Evolutionary conservation across 2,888 invertebrate species (phyloP), one percentile per base, ranked within the genome.

Genomic region (Pristionchus arcanus): DNA sequence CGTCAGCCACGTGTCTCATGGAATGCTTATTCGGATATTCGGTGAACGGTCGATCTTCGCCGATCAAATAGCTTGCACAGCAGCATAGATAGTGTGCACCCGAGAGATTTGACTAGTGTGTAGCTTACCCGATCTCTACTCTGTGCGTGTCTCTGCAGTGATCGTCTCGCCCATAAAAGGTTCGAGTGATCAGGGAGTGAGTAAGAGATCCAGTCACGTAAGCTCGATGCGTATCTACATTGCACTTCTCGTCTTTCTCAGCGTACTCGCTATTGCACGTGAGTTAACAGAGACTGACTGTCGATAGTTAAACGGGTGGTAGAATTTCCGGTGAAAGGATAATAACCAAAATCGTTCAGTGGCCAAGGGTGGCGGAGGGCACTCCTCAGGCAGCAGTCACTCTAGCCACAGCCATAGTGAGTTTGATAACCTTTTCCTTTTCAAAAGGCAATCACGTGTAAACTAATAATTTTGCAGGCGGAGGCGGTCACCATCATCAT

Each of bases 21-120:
- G 63, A 63, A 63, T n/a, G 63, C 63, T 21, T 21, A 2, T n/a
- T n/a, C n/a, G 63, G 63, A 63, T 63, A 63, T 63, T 63, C 63
- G 63, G n/a, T 63, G 63, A 63, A 63, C 63, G 63, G 63, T 63
- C 63, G n/a, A n/a, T 63, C 63, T n/a, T 63, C n/a, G n/a, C 63
- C n/a, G 25, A 63, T 63, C 63, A 11, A 63, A 63, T 25, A n/a
- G 63, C 63, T n/a, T 63, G 63, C 25, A 11, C 25, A 9, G 4
- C 5, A 2, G 63, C 63, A 63, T 25, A 63, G 63, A 63, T n/a
- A n/a, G 63, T n/a, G 63, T 63, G 63, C 25, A 25, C 63, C 63
- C n/a, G 25, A 63, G 63, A 63, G 63, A 63, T 21, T 25, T n/a
- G 63, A n/a, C 63, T 63, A 63, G 63, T 63, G n/a, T 63, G 63